A percentile compares a stretch with the other conserved stretches of the same genome.
Conservation (phyloP, 1,140 invertebrate species). For the Lepidurus arcticus region DNA sequence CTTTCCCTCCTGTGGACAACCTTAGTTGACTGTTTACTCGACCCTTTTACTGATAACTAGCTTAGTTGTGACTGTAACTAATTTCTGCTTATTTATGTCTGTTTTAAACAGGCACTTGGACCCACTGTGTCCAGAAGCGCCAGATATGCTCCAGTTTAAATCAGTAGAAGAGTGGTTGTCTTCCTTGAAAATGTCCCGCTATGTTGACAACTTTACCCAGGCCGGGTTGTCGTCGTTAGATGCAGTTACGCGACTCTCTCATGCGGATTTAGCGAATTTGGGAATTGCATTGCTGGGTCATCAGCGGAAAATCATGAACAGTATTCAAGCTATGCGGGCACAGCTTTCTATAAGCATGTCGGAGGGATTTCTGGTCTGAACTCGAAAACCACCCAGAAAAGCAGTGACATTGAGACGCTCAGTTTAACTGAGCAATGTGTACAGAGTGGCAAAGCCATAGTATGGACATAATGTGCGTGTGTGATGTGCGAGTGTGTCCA, state of each 20-base stretch:
- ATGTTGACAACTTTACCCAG: constrained; percentile 84
- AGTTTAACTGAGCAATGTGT: constrained; percentile 4
- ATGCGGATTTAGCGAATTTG: constrained; percentile 81
- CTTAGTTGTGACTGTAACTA: not conserved
- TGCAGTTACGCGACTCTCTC: constrained; percentile 77
- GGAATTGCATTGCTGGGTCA: constrained; percentile 94
- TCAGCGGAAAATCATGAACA: constrained; percentile 97
- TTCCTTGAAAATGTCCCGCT: constrained; percentile 93
- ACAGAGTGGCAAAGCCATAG: constrained; percentile 13
- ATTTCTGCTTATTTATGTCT: constrained; percentile 28
- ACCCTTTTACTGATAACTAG: too few species aligned
- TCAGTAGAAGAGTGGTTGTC: constrained; percentile 92
- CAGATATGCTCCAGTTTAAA: constrained; percentile 81
- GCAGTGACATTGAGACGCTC: not conserved
- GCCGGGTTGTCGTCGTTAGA: constrained; percentile 79
- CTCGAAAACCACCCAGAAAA: not conserved
- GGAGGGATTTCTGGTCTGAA: constrained; percentile 83
- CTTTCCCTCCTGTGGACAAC: not conserved
- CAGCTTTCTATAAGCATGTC: constrained; percentile 80
- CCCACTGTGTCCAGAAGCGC: constrained; percentile 77
- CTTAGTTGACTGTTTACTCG: too few species aligned
- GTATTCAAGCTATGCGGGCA: constrained; percentile 81
- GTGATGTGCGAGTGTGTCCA: constrained; percentile 5
- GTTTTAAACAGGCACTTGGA: constrained; percentile 61
- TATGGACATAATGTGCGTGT: not conserved